phyloP scores from a whole-genome alignment of 1,140 invertebrate species.

The Eurytemora carolleeae region DNA sequence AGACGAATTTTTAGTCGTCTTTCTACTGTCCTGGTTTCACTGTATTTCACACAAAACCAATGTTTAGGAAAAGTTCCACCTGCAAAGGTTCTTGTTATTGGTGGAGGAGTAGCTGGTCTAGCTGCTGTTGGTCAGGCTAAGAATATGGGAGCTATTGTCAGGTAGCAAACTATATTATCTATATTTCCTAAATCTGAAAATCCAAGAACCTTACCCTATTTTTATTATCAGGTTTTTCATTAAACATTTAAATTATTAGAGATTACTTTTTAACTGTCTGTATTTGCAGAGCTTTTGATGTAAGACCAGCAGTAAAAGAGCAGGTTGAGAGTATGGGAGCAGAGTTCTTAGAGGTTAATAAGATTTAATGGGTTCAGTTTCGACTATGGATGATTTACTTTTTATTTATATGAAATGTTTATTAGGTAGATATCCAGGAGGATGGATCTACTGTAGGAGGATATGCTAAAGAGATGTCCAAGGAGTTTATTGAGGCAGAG shows the following conservation, averaged over 20 bases:
- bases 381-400: background rate
- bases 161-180: too few relatives aligned
- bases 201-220: too few relatives aligned
- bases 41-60: background rate
- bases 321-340: conserved; percentile 77
- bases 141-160: conserved; percentile 68
- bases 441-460: conserved; percentile 61
- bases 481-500: conserved; percentile 67
- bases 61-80: conserved; percentile 50
- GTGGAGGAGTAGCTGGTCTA: conserved; percentile 67
- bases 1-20: too few relatives aligned
- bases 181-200: too few relatives aligned
- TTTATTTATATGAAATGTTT: too few relatives aligned
- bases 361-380: conserved; percentile 22
- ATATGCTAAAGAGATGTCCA: conserved; percentile 76
- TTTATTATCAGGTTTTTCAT: too few relatives aligned
- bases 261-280: too few relatives aligned
- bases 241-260: too few relatives aligned
- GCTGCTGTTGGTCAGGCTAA: conserved; percentile 63
- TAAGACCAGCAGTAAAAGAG: conserved; percentile 60
- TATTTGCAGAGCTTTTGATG: conserved; percentile 63
- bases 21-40: background rate
- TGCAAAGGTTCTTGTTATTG: conserved; percentile 64
- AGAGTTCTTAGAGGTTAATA: conserved; percentile 54
- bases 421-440: conserved; percentile 35